A percentile compares a stretch with the other conserved stretches of the same genome.
These are phyloP conservation scores for Oopsacas minuta DNA, from an alignment of 37 sponge, comb jelly and placozoan genomes.

Conservation along the genomic window DNA sequence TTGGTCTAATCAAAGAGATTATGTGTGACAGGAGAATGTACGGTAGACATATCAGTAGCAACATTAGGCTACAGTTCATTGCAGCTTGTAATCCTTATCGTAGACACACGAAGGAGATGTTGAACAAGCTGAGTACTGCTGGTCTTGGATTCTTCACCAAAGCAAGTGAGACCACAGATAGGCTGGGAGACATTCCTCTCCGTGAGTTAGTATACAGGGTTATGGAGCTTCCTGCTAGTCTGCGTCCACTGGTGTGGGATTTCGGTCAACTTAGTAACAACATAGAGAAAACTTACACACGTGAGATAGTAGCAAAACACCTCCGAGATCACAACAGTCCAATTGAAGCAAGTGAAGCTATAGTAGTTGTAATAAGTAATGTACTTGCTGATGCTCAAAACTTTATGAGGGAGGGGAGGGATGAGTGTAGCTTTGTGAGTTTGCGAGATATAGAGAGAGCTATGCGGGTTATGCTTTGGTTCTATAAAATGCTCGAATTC, in stretches of 20 bases:
- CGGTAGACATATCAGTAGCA: slow-evolving; percentile 21
- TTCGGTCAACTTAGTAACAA: slow-evolving; percentile 68
- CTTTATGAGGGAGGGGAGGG: not conserved
- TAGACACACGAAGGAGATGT: not conserved
- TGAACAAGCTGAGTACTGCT: slow-evolving; percentile 8
- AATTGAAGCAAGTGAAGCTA: not conserved
- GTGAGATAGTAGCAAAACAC: slow-evolving; percentile 60
- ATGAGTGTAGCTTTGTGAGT: slow-evolving; percentile 56
- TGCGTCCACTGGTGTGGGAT: slow-evolving; percentile 86
- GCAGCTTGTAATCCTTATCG: slow-evolving; percentile 61
- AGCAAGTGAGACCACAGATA: not conserved
- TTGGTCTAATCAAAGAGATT: slow-evolving; percentile 47
- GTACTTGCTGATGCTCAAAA: not conserved
- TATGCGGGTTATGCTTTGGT: slow-evolving; percentile 28
- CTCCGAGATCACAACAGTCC: slow-evolving; percentile 23
- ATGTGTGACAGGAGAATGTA: slow-evolving; percentile 40
- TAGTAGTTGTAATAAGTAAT: not conserved
- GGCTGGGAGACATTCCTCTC: slow-evolving; percentile 49
- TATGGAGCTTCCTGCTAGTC: slow-evolving; percentile 70
- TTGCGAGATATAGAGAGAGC: slow-evolving; percentile 51
- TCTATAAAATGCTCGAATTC: not conserved
- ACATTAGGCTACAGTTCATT: slow-evolving; percentile 32
- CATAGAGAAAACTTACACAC: slow-evolving; percentile 50
- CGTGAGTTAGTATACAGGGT: slow-evolving; percentile 86
- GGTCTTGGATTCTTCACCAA: slow-evolving; percentile 8